phyloP scores from a whole-genome alignment of 2,888 invertebrate species.

The Pilophorus perplexus region DNA sequence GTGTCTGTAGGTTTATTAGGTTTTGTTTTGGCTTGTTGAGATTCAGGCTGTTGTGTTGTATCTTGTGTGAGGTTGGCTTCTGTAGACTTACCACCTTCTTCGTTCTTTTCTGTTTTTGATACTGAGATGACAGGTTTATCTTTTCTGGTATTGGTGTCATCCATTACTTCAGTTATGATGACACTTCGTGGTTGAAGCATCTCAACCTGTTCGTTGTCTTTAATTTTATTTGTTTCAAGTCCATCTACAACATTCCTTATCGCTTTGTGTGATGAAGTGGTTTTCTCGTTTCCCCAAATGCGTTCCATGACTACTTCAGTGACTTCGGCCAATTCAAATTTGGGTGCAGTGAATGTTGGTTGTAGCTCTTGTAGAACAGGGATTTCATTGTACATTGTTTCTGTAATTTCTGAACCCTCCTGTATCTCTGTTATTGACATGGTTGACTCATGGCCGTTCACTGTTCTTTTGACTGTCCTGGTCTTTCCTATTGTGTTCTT shows the following conservation, averaged over 20 bases:
- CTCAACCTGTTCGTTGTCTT: too few species aligned
- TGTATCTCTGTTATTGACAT: too few species aligned
- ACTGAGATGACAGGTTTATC: too few species aligned
- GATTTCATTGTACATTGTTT: conserved; percentile 8
- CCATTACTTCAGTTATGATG: too few species aligned
- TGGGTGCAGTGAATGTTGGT: conserved; percentile 1
- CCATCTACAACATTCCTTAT: conserved; percentile 44
- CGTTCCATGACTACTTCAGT: conserved; percentile 18
- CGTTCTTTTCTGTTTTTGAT: neutral
- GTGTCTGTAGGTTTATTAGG: neutral
- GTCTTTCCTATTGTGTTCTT: too few species aligned
- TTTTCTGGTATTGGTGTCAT: too few species aligned
- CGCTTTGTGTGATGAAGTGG: conserved; percentile 26
- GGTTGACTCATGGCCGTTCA: too few species aligned
- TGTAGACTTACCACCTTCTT: conserved; percentile 1
- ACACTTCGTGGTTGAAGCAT: too few species aligned
- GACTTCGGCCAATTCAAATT: conserved; percentile 17
- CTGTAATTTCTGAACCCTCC: neutral
- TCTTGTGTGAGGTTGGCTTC: neutral
- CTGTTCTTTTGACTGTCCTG: too few species aligned
- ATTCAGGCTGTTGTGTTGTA: neutral
- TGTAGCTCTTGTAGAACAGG: conserved; percentile 8
- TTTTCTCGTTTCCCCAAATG: neutral
- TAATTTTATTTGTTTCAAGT: too few species aligned
- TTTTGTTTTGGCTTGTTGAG: neutral